Base-by-base conservation (phyloP, 1,140 invertebrate species). In the Alviniconcha marisindica region DNA sequence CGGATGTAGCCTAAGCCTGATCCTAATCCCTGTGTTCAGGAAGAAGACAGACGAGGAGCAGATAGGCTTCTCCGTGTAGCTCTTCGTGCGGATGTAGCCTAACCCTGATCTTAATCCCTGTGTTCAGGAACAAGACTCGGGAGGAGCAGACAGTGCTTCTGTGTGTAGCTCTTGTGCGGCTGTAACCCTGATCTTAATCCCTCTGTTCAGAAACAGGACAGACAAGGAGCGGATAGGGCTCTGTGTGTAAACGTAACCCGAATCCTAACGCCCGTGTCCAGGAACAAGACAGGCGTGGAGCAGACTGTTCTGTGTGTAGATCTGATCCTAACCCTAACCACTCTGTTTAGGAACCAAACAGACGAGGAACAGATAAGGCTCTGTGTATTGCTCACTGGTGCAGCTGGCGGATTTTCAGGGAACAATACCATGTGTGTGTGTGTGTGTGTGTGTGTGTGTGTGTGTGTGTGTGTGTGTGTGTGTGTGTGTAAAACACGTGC, bases 251-350 rank as follows among this genome's bases (percentile, higher is more conserved):
- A 54, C 24, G 21, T 63, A 5, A n/a, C 5, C 21, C 18, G 7
- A 48, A 48, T 5, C 7, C 44, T 5, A 18, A 5, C 5, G 0
- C 60, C 60, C n/a, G 21, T 60, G 2, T 60, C 18, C 18, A 44
- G 21, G 36, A 66, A 80, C n/a, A 80, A 63, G n/a, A 40, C 7
- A 31, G 28, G 77, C 31, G 51, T 24, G 24, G 60, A 80, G 18
- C 78, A 66, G 40, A 80, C 42, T n/a, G 78, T 80, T 80, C 40
- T 80, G 69, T 40, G 78, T 69, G 15, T 80, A 80, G 77, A 15
- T 7, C 12, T 54, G 24, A 12, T n/a, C n/a, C n/a, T n/a, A n/a
- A n/a, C n/a, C n/a, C n/a, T n/a, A n/a, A n/a, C n/a, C 1, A 56
- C 78, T 42, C 56, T 60, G 10, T 60, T 18, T 3, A 66, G 7